Percentiles rank a stretch among this genome's conserved stretches.
Evolutionary conservation across 2,888 invertebrate species (phyloP).

Genomic region (Chymomyza fuscimana): DNA sequence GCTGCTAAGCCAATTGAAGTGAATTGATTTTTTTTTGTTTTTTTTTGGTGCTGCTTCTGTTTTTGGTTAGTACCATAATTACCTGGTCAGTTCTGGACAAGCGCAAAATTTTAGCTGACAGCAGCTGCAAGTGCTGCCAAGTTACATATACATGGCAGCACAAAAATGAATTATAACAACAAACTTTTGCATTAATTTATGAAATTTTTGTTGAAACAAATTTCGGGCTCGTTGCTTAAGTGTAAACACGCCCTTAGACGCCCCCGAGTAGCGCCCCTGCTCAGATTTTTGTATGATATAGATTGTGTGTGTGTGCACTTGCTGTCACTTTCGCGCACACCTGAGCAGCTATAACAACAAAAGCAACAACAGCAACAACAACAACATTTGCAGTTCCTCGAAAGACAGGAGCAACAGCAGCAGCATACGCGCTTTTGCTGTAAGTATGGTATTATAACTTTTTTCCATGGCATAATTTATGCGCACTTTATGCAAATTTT

Average conservation of each 20-base stretch:
- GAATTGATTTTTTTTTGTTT: constrained; percentile 34
- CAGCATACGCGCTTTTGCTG: constrained; percentile 34
- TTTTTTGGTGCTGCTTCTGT: background rate
- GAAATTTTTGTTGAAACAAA: constrained; percentile 71
- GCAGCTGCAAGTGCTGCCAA: background rate
- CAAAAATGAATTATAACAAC: constrained; percentile 44
- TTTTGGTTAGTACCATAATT: background rate
- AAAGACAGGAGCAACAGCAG: constrained; percentile 6
- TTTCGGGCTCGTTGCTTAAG: constrained; percentile 57
- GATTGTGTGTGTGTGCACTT: constrained; percentile 7
- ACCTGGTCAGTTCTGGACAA: background rate
- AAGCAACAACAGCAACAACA: constrained; percentile 26
- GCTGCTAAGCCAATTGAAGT: constrained; percentile 27
- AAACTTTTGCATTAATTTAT: constrained; percentile 58
- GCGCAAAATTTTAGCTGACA: constrained; percentile 1
- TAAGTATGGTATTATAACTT: constrained; percentile 75
- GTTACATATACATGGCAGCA: background rate
- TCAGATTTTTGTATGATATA: too few species aligned
- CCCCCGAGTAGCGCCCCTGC: constrained; percentile 17
- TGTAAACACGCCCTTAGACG: constrained; percentile 29
- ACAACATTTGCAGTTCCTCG: background rate
- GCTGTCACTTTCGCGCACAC: constrained; percentile 63
- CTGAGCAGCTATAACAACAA: constrained; percentile 48
- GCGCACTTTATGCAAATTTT: constrained; percentile 75
- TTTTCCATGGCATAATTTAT: constrained; percentile 72